Evolutionary conservation across 2,113 vertebrate species (phyloP).

Genomic region (Tautogolabrus adspersus): DNA sequence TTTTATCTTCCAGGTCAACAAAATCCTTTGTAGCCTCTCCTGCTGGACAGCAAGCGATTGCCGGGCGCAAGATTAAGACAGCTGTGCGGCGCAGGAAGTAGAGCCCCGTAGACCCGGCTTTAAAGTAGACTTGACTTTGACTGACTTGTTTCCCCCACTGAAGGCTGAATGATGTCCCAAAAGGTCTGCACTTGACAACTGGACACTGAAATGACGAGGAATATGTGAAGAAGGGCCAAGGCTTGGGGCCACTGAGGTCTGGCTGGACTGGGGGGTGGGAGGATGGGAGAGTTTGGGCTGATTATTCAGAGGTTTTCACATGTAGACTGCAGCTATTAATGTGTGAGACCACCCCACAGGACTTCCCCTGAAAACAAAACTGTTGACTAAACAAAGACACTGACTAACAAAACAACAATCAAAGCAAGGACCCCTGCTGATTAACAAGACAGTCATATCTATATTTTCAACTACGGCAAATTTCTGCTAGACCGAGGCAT

Average conservation of each 20-base stretch:
- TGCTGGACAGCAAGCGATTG: slow-evolving; percentile 82
- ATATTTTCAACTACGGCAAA: slow-evolving; percentile 81
- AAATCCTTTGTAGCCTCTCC: slow-evolving; percentile 71
- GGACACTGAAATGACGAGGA: slow-evolving; percentile 75
- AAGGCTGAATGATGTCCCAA: slow-evolving; percentile 44
- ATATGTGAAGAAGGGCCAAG: slow-evolving; percentile 41
- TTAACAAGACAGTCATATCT: slow-evolving; percentile 69
- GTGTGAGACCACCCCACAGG: slow-evolving; percentile 48
- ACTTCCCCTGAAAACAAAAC: slow-evolving; percentile 46
- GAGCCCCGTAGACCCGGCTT: slow-evolving; percentile 48
- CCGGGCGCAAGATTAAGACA: slow-evolving; percentile 95
- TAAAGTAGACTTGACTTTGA: slow-evolving; percentile 59
- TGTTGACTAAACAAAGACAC: slow-evolving; percentile 55
- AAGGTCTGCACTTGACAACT: slow-evolving; percentile 44
- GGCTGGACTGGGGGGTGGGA: slow-evolving; percentile 25
- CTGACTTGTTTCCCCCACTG: slow-evolving; percentile 47
- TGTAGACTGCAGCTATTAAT: slow-evolving; percentile 38
- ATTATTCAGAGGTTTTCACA: slow-evolving; percentile 50
- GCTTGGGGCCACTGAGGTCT: slow-evolving; percentile 6
- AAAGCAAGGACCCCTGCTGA: slow-evolving; percentile 67
- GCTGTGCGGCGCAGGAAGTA: slow-evolving; percentile 96
- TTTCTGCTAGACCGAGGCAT: slow-evolving; percentile 81
- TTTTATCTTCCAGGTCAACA: slow-evolving; percentile 58
- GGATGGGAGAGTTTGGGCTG: slow-evolving; percentile 31
- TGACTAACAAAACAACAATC: slow-evolving; percentile 71